Conservation (phyloP, 2,113 vertebrate species). For the Sceloporus undulatus region DNA sequence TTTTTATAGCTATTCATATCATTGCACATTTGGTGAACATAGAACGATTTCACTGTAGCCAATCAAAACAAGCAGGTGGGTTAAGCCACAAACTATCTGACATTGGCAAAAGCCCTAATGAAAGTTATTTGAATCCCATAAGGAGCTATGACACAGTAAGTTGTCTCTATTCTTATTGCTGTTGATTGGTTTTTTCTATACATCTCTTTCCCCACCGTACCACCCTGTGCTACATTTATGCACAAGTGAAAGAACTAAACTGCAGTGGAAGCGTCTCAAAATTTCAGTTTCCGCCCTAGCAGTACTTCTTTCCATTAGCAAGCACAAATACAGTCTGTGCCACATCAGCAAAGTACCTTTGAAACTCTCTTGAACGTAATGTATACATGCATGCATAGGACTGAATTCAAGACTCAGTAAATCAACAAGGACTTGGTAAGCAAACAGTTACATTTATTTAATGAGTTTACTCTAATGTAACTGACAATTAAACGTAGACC, state of each 20-base stretch:
- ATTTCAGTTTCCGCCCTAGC: neutral
- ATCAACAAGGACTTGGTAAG: too few species aligned
- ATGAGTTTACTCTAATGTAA: too few species aligned
- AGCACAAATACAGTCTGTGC: neutral
- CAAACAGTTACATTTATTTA: too few species aligned
- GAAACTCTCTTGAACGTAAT: neutral
- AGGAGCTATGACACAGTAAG: constrained; percentile 79
- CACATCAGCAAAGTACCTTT: neutral
- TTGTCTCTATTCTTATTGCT: constrained; percentile 20
- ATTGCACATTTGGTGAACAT: constrained; percentile 82
- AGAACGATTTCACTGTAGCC: constrained; percentile 76
- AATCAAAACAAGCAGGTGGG: constrained; percentile 63
- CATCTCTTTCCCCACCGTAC: neutral
- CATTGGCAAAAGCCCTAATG: constrained; percentile 77
- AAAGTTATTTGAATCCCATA: constrained; percentile 85
- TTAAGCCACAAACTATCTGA: constrained; percentile 77
- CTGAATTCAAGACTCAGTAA: too few species aligned
- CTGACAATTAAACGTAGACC: too few species aligned
- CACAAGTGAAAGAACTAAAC: neutral
- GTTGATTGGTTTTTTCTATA: constrained; percentile 31
- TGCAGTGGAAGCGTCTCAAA: neutral
- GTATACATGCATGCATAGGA: neutral
- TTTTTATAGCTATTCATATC: constrained; percentile 76
- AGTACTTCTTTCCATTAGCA: neutral
- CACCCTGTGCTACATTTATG: neutral